These are phyloP conservation scores for Chionodraco myersi DNA, from an alignment of 2,113 vertebrate species.

Conservation along the genomic window DNA sequence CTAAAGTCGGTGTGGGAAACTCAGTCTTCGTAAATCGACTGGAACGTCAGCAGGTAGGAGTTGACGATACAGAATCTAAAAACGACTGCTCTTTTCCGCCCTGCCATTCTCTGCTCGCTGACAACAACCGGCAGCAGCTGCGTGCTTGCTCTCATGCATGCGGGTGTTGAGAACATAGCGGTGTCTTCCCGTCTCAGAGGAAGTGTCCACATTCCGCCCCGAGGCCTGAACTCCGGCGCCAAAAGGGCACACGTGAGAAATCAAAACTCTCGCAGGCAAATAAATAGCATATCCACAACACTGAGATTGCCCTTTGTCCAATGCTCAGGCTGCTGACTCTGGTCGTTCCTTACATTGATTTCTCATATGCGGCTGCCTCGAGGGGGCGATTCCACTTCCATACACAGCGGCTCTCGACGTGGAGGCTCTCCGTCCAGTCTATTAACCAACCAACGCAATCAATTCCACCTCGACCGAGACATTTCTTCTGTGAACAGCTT, in stretches of 20 bases:
- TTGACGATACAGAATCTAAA: not conserved
- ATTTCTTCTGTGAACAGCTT: slow-evolving; percentile 58
- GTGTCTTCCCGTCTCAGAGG: slow-evolving; percentile 7
- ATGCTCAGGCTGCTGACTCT: slow-evolving; percentile 76
- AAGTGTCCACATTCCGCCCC: slow-evolving; percentile 28
- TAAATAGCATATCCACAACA: slow-evolving; percentile 78
- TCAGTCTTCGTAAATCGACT: slow-evolving; percentile 7
- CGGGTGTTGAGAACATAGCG: slow-evolving; percentile 37
- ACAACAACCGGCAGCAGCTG: slow-evolving; percentile 30
- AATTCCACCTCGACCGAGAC: slow-evolving; percentile 57
- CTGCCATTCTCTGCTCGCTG: slow-evolving; percentile 10
- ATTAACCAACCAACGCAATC: slow-evolving; percentile 79
- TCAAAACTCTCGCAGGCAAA: slow-evolving; percentile 67
- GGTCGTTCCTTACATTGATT: slow-evolving; percentile 80
- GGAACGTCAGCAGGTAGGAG: slow-evolving; percentile 20
- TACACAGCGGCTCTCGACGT: slow-evolving; percentile 54
- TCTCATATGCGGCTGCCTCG: slow-evolving; percentile 71
- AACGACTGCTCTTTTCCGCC: slow-evolving; percentile 9
- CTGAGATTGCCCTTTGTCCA: slow-evolving; percentile 78
- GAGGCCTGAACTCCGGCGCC: slow-evolving; percentile 24
- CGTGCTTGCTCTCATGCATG: not conserved
- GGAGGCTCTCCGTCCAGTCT: slow-evolving; percentile 50
- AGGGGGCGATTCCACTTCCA: slow-evolving; percentile 75
- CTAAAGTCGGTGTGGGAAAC: no score
- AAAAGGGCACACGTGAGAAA: slow-evolving; percentile 65